phyloP scores from a whole-genome alignment of 2,888 invertebrate genomes.

The Pseudococcus longispinus region DNA sequence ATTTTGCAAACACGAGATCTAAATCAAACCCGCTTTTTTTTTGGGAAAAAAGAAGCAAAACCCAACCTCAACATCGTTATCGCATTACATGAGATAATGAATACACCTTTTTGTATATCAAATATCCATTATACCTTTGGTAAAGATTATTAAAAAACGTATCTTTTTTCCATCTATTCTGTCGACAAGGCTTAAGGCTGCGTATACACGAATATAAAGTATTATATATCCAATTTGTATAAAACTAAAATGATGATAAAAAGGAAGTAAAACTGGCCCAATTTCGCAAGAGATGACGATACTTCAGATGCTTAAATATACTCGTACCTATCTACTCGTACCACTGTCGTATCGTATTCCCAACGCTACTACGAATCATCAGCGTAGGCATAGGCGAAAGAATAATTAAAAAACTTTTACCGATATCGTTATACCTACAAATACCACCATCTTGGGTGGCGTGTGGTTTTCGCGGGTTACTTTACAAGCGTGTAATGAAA shows the following conservation, averaged over 20 bases:
- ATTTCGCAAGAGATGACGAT: not conserved
- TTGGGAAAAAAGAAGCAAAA: not conserved
- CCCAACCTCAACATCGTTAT: not conserved
- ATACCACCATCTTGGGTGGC: not conserved
- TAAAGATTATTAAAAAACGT: not conserved
- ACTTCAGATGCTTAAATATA: no score
- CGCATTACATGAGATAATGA: not conserved
- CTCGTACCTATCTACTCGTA: no score
- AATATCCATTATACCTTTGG: not conserved
- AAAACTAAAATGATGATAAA: not conserved
- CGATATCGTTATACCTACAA: no score
- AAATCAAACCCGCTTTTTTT: not conserved
- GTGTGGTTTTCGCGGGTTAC: not conserved
- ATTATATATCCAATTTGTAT: conserved; percentile 1
- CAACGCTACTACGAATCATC: not conserved
- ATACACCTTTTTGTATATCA: not conserved
- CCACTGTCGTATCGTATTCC: not conserved
- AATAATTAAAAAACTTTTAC: no score
- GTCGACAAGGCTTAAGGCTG: not conserved
- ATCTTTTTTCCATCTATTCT: not conserved
- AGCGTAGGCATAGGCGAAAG: no score
- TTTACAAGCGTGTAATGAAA: not conserved
- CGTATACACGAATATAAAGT: not conserved
- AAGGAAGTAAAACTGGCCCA: not conserved
- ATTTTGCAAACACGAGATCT: not conserved